Conservation (phyloP, 2,113 vertebrate species). For the Pygoscelis adeliae region DNA sequence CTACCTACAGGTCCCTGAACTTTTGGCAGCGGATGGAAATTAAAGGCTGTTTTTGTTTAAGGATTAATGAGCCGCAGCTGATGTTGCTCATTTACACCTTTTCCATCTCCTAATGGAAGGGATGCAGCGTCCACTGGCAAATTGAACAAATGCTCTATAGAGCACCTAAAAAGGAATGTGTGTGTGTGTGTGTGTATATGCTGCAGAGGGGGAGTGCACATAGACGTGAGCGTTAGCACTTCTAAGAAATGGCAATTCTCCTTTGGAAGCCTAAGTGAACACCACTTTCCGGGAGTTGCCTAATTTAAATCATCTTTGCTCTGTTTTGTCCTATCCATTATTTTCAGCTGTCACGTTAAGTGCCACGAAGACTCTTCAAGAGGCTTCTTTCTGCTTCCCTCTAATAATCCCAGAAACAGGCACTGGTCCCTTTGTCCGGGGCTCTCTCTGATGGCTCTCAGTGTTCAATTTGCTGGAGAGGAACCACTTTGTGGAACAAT, state of each 20-base stretch:
- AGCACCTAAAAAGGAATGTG: background rate
- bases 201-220: background rate
- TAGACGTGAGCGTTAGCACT: background rate
- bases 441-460: background rate
- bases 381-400: conserved; percentile 27
- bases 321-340: background rate
- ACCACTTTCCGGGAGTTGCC: background rate
- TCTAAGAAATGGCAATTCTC: background rate
- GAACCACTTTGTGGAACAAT: conserved; percentile 51
- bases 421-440: background rate
- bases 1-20: background rate
- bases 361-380: background rate
- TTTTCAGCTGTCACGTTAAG: conserved; percentile 47
- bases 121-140: background rate
- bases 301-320: conserved; percentile 30
- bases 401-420: conserved; percentile 26
- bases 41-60: background rate
- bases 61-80: background rate
- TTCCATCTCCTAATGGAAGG: background rate
- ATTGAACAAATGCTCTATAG: background rate
- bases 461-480: conserved; percentile 7
- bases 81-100: background rate
- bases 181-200: background rate
- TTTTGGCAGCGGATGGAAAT: background rate
- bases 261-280: background rate